These are phyloP conservation scores for Natrix natrix DNA, from an alignment of 2,797 vertebrate genomes.

Conservation along the genomic window DNA sequence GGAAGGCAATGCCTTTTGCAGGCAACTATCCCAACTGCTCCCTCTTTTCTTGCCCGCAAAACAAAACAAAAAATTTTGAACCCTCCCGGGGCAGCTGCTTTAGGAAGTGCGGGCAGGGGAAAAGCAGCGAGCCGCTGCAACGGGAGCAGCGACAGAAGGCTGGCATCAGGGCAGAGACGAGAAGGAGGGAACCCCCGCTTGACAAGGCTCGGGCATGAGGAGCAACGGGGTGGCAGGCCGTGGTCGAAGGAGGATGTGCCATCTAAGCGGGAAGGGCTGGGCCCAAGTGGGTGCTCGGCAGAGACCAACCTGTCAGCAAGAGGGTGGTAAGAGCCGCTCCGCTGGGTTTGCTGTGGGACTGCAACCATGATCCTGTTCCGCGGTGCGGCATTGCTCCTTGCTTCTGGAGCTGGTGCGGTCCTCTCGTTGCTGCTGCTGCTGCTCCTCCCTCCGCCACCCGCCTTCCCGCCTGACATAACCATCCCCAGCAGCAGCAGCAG, in stretches of 20 bases:
- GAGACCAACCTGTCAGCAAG: constrained; percentile 61
- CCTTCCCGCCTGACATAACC: constrained; percentile 26
- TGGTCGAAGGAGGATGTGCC: constrained; percentile 7
- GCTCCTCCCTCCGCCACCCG: neutral
- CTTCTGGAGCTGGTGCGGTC: neutral
- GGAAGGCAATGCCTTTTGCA: neutral
- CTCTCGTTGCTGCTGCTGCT: constrained; percentile 17
- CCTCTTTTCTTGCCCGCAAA: neutral
- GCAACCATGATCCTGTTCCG: constrained; percentile 22
- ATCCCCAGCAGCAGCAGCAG: neutral
- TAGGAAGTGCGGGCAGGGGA: neutral
- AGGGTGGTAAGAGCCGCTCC: constrained; percentile 48
- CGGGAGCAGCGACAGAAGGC: too few species aligned
- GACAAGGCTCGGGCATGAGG: too few species aligned
- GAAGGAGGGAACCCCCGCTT: neutral
- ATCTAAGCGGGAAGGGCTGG: neutral
- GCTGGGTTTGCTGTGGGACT: constrained; percentile 19
- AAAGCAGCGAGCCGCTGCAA: neutral
- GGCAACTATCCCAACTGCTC: neutral
- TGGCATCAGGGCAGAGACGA: too few species aligned
- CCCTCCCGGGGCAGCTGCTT: neutral
- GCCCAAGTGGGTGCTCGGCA: constrained; percentile 27
- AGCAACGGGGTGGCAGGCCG: neutral
- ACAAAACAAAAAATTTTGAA: too few species aligned
- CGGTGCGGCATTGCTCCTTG: constrained; percentile 43